Conservation (phyloP, 2,888 invertebrate species). For the Chalcis sispes region DNA sequence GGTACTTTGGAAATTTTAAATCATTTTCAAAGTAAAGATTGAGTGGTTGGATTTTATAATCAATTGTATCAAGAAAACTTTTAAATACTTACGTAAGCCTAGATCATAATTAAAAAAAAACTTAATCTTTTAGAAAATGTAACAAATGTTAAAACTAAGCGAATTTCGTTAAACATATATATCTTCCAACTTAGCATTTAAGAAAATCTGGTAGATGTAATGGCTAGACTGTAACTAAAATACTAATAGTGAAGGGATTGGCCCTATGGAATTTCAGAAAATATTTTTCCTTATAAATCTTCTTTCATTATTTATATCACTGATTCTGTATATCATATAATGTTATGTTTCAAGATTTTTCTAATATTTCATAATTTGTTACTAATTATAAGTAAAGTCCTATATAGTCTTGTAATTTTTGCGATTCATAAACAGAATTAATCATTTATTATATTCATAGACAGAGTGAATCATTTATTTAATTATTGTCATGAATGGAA, state of each 20-base stretch:
- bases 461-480: constrained; percentile 44
- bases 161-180: constrained; percentile 40
- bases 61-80: constrained; percentile 31
- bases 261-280: constrained; percentile 37
- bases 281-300: constrained; percentile 28
- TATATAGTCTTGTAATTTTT: constrained; percentile 29
- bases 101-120: constrained; percentile 43
- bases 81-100: constrained; percentile 49
- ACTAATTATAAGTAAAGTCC: constrained; percentile 36
- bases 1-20: constrained; percentile 34
- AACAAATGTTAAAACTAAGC: constrained; percentile 42
- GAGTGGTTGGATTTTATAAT: constrained; percentile 46
- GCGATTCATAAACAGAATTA: constrained; percentile 39
- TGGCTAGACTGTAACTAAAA: constrained; percentile 42
- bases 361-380: constrained; percentile 34
- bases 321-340: constrained; percentile 27
- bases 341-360: constrained; percentile 46
- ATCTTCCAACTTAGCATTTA: constrained; percentile 52
- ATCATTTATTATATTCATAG: no score
- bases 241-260: constrained; percentile 21
- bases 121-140: constrained; percentile 43
- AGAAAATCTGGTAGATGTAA: constrained; percentile 39
- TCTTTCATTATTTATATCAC: constrained; percentile 43
- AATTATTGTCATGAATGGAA: constrained; percentile 41
- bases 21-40: constrained; percentile 37